Evolutionary conservation across 2,888 invertebrate species (phyloP).

Genomic region (Xestia sexstrigata): DNA sequence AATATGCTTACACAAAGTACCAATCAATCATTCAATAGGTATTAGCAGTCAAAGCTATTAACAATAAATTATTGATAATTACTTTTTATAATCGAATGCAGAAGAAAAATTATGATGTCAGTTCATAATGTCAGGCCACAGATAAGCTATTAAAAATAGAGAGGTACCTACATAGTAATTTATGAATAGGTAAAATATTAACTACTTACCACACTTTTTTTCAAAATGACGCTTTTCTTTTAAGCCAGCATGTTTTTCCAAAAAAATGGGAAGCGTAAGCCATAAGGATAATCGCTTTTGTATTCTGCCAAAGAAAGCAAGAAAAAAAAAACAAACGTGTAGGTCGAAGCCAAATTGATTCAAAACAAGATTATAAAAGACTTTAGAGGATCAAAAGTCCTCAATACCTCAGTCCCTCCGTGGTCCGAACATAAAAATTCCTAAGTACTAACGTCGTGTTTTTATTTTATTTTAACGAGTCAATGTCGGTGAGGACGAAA

Average conservation of each 20-base stretch:
- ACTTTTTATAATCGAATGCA: conserved; percentile 20
- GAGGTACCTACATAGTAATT: neutral
- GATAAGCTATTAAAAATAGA: conserved; percentile 1
- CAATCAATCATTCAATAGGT: conserved; percentile 28
- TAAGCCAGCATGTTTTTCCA: neutral
- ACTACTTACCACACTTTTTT: neutral
- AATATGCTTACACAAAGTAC: neutral
- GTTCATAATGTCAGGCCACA: conserved; percentile 4
- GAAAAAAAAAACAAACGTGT: conserved; percentile 32
- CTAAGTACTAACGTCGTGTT: conserved; percentile 47
- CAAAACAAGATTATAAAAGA: conserved; percentile 53
- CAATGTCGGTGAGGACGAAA: conserved; percentile 74
- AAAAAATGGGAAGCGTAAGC: neutral
- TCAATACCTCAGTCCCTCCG: conserved; percentile 36
- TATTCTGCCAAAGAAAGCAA: conserved; percentile 24
- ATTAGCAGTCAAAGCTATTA: conserved; percentile 22
- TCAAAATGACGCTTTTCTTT: neutral
- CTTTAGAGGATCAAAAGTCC: conserved; percentile 38
- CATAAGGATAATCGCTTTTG: conserved; percentile 3
- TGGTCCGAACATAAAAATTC: conserved; percentile 61
- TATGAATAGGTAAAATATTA: neutral
- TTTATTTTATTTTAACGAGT: conserved; percentile 65
- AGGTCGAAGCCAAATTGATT: conserved; percentile 47
- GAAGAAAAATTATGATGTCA: conserved; percentile 12
- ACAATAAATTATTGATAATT: conserved; percentile 26